phyloP scores from a whole-genome alignment of 2,888 invertebrate genomes.

The Conistra vaccinii region DNA sequence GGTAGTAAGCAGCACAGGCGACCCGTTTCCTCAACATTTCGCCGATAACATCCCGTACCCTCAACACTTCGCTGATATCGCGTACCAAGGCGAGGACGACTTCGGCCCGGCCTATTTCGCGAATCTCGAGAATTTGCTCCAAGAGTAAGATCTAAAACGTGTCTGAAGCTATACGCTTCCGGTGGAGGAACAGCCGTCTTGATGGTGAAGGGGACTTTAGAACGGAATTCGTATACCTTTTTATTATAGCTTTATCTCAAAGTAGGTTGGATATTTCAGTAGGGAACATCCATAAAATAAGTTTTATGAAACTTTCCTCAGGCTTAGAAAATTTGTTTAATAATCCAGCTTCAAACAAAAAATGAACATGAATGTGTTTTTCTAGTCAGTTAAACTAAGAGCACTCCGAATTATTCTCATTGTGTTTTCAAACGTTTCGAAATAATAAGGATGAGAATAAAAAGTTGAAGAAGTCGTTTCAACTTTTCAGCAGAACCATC shows the following conservation, averaged over 20 bases:
- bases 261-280: not conserved
- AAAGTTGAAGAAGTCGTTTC: not conserved
- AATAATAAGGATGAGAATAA: not conserved
- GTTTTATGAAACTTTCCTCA: not conserved
- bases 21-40: conserved; percentile 59
- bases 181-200: conserved; percentile 76
- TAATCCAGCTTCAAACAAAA: not conserved
- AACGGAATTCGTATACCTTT: not conserved
- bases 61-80: conserved; percentile 67
- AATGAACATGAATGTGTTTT: not conserved
- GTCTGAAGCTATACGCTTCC: conserved; percentile 73
- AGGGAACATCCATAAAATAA: not conserved
- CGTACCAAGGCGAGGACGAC: conserved; percentile 65
- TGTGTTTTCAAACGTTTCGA: not conserved
- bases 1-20: conserved; percentile 65
- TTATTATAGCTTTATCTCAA: conserved; percentile 6
- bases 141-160: conserved; percentile 81
- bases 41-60: conserved; percentile 66
- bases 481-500: not conserved
- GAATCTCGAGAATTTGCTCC: conserved; percentile 80
- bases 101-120: conserved; percentile 84
- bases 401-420: not conserved
- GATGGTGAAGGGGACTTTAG: conserved; percentile 53
- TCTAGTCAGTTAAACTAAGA: not conserved
- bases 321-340: not conserved